Conservation (phyloP, 1,140 invertebrate genomes). For the Atta cephalotes region DNA sequence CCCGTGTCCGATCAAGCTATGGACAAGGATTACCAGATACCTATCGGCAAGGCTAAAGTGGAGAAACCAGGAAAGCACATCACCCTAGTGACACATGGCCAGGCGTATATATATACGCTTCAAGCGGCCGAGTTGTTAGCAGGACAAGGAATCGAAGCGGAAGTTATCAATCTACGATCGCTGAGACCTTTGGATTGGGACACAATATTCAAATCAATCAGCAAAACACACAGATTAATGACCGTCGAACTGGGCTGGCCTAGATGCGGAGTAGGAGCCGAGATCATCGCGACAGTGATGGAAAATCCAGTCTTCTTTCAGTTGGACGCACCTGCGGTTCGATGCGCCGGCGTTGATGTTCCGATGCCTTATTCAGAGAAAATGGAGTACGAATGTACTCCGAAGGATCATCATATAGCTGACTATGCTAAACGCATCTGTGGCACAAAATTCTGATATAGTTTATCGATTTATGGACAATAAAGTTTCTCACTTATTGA, state of each 20-base stretch:
- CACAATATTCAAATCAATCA: constrained; percentile 89
- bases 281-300: constrained; percentile 88
- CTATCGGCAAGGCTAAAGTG: constrained; percentile 93
- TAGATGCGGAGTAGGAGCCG: constrained; percentile 90
- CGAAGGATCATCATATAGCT: constrained; percentile 84
- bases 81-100: constrained; percentile 88
- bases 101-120: constrained; percentile 87
- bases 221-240: constrained; percentile 91
- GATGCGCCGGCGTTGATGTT: constrained; percentile 90
- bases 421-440: constrained; percentile 75
- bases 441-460: constrained; percentile 67
- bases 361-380: constrained; percentile 91
- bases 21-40: constrained; percentile 89
- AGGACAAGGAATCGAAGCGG: constrained; percentile 87
- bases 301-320: constrained; percentile 90
- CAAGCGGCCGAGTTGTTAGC: constrained; percentile 90
- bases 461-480: neutral
- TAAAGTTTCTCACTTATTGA: constrained; percentile 85
- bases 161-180: constrained; percentile 91
- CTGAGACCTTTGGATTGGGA: constrained; percentile 90
- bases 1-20: constrained; percentile 87
- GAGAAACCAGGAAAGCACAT: constrained; percentile 90
- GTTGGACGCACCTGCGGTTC: constrained; percentile 90
- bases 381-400: constrained; percentile 88
- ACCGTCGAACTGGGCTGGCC: constrained; percentile 92